phyloP scores from a whole-genome alignment of 2,797 vertebrate genomes.

The Zalophus californianus region DNA sequence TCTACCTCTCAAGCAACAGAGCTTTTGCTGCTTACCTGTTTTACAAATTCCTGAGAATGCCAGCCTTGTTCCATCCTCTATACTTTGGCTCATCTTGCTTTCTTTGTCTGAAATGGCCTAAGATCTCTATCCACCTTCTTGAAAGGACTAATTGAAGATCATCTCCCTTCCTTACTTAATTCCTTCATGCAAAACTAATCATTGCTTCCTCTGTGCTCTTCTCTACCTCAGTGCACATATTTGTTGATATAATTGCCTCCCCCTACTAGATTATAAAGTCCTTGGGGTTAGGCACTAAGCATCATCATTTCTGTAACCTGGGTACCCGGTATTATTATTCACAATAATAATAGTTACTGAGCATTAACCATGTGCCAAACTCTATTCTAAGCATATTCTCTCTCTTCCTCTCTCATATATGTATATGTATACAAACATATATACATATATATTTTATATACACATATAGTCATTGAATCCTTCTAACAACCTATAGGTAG shows the following conservation, averaged over 20 bases:
- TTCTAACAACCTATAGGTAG: slow-evolving; percentile 6
- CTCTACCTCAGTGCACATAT: background rate
- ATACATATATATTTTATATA: background rate
- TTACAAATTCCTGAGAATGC: slow-evolving; percentile 3
- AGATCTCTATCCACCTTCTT: background rate
- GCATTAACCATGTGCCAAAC: slow-evolving; percentile 35
- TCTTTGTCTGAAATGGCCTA: slow-evolving; percentile 23
- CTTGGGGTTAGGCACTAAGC: background rate
- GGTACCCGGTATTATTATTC: background rate
- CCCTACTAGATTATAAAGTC: background rate
- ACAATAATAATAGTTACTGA: slow-evolving; percentile 19
- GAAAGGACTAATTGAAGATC: slow-evolving; percentile 45
- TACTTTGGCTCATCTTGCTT: background rate
- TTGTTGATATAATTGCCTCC: background rate
- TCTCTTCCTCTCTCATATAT: background rate
- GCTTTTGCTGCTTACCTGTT: background rate
- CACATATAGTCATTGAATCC: background rate
- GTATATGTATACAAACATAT: background rate
- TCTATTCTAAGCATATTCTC: background rate
- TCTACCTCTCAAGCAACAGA: background rate
- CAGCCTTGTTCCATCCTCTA: background rate
- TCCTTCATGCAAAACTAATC: slow-evolving; percentile 26
- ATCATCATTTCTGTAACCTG: background rate
- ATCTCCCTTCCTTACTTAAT: slow-evolving; percentile 1
- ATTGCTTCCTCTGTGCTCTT: background rate